Evolutionary conservation across 2,888 invertebrate species (phyloP), one percentile per base, ranked within the genome.

Genomic region (Baccha elongata): DNA sequence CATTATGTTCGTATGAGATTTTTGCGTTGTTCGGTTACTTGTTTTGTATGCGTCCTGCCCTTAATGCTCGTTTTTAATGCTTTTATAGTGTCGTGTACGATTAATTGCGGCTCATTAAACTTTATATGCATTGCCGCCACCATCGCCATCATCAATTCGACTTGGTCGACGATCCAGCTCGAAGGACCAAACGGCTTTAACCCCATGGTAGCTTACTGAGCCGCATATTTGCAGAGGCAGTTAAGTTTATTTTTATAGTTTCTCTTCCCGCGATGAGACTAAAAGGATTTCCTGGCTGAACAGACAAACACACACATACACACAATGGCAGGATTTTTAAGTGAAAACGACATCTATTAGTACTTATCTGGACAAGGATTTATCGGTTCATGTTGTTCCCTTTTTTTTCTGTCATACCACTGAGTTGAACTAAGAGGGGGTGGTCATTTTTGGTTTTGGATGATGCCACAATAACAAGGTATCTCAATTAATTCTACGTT

Each of bases 51-150:
- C 44, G 15, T 60, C 60, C n/a, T n/a, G n/a, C n/a, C 44, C 13
- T 44, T 60, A n/a, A n/a, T 44, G 29, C 11, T 37, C 40, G 21
- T 64, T 68, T 78, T 84, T 71, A 76, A 69, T 75, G 81, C 87
- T 87, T 88, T 87, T 88, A 88, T 88, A 87, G 88, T 88, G 87
- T 87, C 84, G 87, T 89, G 88, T 88, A 89, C 89, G 88, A 90
- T 90, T 90, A 90, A 90, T 90, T 90, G 90, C 88, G 88, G 88
- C 89, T 89, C 90, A 90, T 90, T 90, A 88, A 89, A 89, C 89
- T 90, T 90, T 89, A 89, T 90, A 88, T 87, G 88, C 78, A 83
- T 68, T 72, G 72, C 73, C 44, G 42, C 73, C 73, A 48, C 40
- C 35, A 17, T 10, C 35, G 50, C 44, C 50, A 64, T 35, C 58